Percentiles rank a stretch among this genome's conserved stretches.
Evolutionary conservation across 2,113 vertebrate genomes (phyloP).

Genomic region (Sigmodon hispidus): DNA sequence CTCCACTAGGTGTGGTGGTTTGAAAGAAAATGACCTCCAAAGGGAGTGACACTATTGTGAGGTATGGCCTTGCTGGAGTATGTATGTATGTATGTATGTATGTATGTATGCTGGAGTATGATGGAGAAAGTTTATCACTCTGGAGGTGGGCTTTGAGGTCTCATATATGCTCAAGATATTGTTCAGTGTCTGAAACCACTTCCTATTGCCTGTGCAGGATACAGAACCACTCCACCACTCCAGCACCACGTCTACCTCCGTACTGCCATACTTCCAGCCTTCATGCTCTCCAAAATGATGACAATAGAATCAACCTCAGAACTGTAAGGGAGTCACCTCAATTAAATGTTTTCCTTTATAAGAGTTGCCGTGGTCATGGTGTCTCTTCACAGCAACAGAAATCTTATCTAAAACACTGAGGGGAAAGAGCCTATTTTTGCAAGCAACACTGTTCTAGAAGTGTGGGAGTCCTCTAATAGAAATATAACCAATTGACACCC

Average conservation of each 20-base stretch:
- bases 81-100: too few relatives aligned
- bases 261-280: background rate
- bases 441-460: background rate
- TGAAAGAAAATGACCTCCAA: background rate
- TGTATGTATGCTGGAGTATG: too few relatives aligned
- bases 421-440: background rate
- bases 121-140: background rate
- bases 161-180: background rate
- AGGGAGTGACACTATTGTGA: background rate
- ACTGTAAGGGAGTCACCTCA: background rate
- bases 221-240: background rate
- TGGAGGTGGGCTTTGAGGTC: background rate
- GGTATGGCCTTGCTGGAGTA: background rate
- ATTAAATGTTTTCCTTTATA: background rate
- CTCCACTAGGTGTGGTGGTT: background rate
- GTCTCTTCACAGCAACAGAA: background rate
- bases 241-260: background rate
- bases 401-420: background rate
- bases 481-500: background rate
- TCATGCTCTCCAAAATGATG: background rate
- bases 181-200: background rate
- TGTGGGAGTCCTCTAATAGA: background rate
- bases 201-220: background rate
- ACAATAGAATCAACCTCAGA: background rate
- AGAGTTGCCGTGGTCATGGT: background rate